Evolutionary conservation across 2,797 vertebrate species (phyloP).

Genomic region (Smutsia gigantea): DNA sequence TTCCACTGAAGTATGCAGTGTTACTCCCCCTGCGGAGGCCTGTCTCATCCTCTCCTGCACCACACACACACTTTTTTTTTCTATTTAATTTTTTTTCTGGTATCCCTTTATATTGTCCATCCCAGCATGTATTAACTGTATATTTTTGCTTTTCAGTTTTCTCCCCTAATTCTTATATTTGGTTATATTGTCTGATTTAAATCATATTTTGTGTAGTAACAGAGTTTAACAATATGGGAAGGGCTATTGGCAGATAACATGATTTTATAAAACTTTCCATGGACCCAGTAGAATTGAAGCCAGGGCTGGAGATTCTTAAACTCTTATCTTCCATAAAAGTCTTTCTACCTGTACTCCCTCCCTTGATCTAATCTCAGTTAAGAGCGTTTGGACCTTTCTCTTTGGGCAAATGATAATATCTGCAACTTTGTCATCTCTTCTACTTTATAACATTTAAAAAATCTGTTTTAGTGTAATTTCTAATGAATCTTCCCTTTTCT

Average conservation of each 20-base stretch:
- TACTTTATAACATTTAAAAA: background rate
- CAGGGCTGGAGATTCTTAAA: background rate
- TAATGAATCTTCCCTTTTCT: conserved; percentile 11
- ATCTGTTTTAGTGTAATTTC: background rate
- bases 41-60: background rate
- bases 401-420: background rate
- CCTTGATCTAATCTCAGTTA: background rate
- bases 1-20: background rate
- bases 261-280: background rate
- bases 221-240: background rate
- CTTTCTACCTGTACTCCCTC: background rate
- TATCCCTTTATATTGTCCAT: background rate
- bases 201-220: background rate
- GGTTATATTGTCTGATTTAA: conserved; percentile 39
- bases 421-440: background rate
- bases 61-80: background rate
- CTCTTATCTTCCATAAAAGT: background rate
- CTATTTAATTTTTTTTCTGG: background rate
- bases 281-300: background rate
- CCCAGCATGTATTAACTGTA: background rate
- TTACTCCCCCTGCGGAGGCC: background rate
- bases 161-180: background rate
- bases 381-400: background rate
- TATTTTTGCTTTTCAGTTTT: conserved; percentile 20
- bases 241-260: background rate